These are phyloP conservation scores for Lucilia cuprina DNA, from an alignment of 1,140 invertebrate genomes.

Conservation along the genomic window DNA sequence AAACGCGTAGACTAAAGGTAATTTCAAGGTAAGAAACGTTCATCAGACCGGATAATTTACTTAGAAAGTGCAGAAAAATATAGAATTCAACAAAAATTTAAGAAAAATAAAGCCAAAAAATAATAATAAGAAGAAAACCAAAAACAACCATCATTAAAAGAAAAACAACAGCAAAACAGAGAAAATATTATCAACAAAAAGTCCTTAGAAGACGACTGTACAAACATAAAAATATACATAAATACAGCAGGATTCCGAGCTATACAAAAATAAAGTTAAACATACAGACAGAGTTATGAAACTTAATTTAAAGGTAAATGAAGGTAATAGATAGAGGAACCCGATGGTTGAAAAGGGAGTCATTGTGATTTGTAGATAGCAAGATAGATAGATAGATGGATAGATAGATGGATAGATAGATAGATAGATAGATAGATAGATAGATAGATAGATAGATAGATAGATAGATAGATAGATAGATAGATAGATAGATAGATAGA, in stretches of 20 bases:
- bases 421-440: no score
- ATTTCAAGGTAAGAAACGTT: constrained; percentile 31
- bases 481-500: no score
- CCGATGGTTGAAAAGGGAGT: background rate
- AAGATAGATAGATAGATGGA: no score
- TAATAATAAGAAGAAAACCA: background rate
- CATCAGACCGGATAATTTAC: constrained; percentile 32
- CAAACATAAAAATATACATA: background rate
- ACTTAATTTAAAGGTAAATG: background rate
- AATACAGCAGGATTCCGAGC: background rate
- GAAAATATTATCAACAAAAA: background rate
- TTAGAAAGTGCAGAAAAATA: background rate
- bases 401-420: no score
- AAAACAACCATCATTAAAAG: background rate
- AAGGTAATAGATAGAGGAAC: background rate
- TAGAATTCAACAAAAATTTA: background rate
- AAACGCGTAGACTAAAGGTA: constrained; percentile 9
- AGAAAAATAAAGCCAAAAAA: background rate
- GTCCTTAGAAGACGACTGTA: background rate
- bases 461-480: no score
- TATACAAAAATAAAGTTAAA: no score
- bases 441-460: no score
- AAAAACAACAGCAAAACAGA: background rate
- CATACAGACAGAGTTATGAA: background rate
- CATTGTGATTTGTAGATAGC: no score